Evolutionary conservation across 1,140 invertebrate genomes (phyloP).

Genomic region (Homalodisca vitripennis): DNA sequence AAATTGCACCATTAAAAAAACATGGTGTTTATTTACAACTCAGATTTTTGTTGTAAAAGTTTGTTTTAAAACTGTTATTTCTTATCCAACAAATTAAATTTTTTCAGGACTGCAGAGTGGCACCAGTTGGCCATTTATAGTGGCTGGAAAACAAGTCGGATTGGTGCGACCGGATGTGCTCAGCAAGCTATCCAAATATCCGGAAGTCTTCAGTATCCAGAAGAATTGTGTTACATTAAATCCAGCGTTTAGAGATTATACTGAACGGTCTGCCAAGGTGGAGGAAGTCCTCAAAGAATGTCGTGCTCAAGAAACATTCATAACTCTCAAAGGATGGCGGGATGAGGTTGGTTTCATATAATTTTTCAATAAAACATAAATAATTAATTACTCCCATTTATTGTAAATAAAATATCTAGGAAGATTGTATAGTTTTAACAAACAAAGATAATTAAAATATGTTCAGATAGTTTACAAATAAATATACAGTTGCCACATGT

Average conservation of each 20-base stretch:
- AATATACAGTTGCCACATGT: no score
- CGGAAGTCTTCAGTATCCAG: constrained; percentile 65
- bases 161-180: constrained; percentile 79
- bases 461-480: no score
- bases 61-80: no score
- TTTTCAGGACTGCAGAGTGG: constrained; percentile 66
- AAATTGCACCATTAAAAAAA: no score
- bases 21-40: no score
- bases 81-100: no score
- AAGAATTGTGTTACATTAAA: constrained; percentile 73
- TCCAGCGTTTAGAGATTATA: constrained; percentile 79
- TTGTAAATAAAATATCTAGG: constrained; percentile 1
- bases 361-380: no score
- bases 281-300: constrained; percentile 75
- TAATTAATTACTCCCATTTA: background rate
- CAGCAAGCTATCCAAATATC: constrained; percentile 73
- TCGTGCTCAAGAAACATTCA: constrained; percentile 61
- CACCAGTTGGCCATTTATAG: constrained; percentile 80
- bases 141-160: constrained; percentile 85
- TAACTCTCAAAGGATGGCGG: constrained; percentile 82
- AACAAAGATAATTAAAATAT: background rate
- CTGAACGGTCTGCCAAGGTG: constrained; percentile 73
- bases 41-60: no score
- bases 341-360: constrained; percentile 65
- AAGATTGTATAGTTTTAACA: background rate